Evolutionary conservation across 2,888 invertebrate species (phyloP).

Genomic region (Stenolophus ochropezus): DNA sequence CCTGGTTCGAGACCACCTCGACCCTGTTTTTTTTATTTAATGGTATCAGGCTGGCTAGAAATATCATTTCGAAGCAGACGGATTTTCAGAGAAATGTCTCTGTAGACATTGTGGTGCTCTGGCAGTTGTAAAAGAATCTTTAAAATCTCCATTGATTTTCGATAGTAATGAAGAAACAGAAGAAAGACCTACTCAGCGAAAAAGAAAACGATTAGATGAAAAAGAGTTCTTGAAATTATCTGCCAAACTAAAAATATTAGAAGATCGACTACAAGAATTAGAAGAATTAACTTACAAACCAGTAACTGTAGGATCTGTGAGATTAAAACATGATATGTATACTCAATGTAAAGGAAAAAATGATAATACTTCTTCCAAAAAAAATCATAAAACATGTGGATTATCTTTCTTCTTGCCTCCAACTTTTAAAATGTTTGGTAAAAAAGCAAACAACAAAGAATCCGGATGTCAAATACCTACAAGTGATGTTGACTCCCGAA

Average conservation of each 20-base stretch:
- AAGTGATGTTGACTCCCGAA: no score
- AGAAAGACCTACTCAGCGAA: neutral
- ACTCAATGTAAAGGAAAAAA: slow-evolving; percentile 3
- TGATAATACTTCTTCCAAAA: no score
- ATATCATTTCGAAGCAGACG: neutral
- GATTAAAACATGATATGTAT: slow-evolving; percentile 50
- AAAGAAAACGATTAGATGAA: slow-evolving; percentile 12
- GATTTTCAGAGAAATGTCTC: slow-evolving; percentile 41
- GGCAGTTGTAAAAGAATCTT: slow-evolving; percentile 38
- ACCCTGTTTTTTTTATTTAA: no score
- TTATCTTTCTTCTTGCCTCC: no score
- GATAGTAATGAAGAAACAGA: slow-evolving; percentile 7
- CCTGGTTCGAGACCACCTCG: no score
- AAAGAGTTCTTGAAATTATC: slow-evolving; percentile 4
- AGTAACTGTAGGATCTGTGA: no score
- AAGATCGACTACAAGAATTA: slow-evolving; percentile 17
- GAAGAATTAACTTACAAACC: slow-evolving; percentile 10
- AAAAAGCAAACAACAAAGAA: neutral
- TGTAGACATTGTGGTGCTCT: slow-evolving; percentile 45
- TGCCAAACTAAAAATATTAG: slow-evolving; percentile 11
- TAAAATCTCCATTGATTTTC: slow-evolving; percentile 40
- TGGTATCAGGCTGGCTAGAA: no score
- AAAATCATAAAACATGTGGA: no score
- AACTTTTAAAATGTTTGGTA: neutral
- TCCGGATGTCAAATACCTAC: no score